A percentile compares a stretch with the other conserved stretches of the same genome.
Evolutionary conservation across 2,797 vertebrate species (phyloP).

Genomic region (Gobio occitaniae): DNA sequence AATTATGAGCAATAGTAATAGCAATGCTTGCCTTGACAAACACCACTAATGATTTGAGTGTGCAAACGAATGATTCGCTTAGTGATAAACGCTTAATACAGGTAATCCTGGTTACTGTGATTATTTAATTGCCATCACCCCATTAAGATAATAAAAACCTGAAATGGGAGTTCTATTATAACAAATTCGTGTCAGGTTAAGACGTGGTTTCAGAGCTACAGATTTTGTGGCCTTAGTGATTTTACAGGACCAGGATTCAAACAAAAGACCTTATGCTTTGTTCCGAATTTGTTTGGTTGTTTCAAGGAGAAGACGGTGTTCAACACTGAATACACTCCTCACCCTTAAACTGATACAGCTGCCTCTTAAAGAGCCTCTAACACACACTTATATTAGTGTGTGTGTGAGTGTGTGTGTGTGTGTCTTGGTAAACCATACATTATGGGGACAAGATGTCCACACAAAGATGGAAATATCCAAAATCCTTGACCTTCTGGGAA

Average conservation of each 20-base stretch:
- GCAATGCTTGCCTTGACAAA: neutral
- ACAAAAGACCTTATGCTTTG: neutral
- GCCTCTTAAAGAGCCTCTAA: neutral
- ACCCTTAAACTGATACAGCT: conserved; percentile 4
- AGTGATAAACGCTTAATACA: neutral
- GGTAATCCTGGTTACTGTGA: neutral
- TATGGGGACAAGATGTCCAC: no score
- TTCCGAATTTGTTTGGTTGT: neutral
- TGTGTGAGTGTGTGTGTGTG: no score
- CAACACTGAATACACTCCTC: neutral
- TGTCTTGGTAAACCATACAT: no score
- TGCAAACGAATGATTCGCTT: neutral
- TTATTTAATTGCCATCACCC: neutral
- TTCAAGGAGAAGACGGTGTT: neutral
- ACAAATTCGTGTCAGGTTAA: neutral
- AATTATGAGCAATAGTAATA: neutral
- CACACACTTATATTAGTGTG: neutral
- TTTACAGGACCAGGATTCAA: neutral
- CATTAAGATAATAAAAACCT: neutral
- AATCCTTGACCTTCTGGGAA: no score
- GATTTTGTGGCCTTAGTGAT: neutral
- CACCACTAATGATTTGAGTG: neutral
- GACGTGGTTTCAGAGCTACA: neutral
- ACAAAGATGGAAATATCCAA: no score
- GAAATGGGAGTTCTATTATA: neutral